These are phyloP conservation scores for Coreius guichenoti DNA, from an alignment of 2,797 vertebrate genomes.

Conservation along the genomic window DNA sequence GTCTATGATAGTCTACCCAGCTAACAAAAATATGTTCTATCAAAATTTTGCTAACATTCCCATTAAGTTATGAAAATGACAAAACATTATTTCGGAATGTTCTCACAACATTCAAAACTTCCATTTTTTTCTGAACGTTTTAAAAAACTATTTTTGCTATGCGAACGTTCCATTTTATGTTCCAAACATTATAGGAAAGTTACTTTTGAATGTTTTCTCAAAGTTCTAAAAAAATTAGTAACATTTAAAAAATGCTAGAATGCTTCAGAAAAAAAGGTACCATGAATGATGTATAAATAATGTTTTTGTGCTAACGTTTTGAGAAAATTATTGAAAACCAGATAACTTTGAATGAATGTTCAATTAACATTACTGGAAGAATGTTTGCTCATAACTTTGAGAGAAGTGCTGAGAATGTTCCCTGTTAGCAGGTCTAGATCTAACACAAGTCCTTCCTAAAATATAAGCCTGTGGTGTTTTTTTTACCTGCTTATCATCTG, in stretches of 20 bases:
- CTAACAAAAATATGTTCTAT: background rate
- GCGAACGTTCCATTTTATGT: background rate
- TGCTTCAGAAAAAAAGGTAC: background rate
- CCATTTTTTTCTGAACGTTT: too few relatives aligned
- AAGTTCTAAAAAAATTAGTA: background rate
- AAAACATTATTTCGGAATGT: background rate
- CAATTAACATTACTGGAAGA: background rate
- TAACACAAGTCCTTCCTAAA: background rate
- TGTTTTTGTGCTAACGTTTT: background rate
- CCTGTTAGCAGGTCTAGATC: background rate
- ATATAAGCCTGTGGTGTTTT: background rate
- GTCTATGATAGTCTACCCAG: background rate
- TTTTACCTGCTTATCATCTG: conserved; percentile 6
- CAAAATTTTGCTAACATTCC: background rate
- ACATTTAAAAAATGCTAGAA: background rate
- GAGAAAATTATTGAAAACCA: background rate
- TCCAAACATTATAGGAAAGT: background rate
- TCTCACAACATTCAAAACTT: background rate
- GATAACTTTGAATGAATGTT: background rate
- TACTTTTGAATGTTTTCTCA: background rate
- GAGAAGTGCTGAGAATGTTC: background rate
- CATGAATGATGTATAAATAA: background rate
- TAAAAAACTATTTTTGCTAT: background rate
- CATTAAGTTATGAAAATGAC: background rate
- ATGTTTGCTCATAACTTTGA: background rate